Conservation (phyloP, 2,113 vertebrate species). For the Megaceryle maxima region DNA sequence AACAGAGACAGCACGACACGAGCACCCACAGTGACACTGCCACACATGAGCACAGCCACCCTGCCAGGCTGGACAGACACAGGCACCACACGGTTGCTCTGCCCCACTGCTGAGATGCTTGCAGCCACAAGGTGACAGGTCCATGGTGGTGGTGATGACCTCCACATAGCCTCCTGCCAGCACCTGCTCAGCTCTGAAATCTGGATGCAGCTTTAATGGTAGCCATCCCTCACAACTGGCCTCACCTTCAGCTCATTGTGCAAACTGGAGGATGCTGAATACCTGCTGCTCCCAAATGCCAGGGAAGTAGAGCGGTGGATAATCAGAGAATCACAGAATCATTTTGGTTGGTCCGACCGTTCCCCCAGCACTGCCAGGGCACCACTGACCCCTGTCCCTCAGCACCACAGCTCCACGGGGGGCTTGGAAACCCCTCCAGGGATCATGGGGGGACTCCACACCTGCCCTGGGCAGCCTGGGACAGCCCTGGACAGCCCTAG, state of each 20-base stretch:
- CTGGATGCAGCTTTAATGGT: background rate
- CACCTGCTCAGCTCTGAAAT: background rate
- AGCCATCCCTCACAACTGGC: background rate
- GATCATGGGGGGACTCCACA: too few relatives aligned
- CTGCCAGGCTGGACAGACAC: background rate
- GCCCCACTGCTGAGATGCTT: fast-evolving
- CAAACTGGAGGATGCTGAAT: background rate
- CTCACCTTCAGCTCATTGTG: background rate
- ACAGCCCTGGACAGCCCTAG: too few relatives aligned
- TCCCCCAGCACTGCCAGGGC: too few relatives aligned
- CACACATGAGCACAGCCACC: too few relatives aligned
- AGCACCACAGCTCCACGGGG: too few relatives aligned
- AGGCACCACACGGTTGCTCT: background rate
- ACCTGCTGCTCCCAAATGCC: background rate
- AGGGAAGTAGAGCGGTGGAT: background rate
- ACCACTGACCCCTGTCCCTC: too few relatives aligned
- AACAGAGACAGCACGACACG: background rate
- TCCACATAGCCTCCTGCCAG: background rate
- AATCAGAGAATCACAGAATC: too few relatives aligned
- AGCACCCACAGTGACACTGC: background rate
- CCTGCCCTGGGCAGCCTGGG: too few relatives aligned
- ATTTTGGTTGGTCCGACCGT: too few relatives aligned
- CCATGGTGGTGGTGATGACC: fast-evolving
- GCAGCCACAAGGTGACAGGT: fast-evolving
- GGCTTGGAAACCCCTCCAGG: too few relatives aligned